Conservation (phyloP, 37 sponge, comb jelly and placozoan species). For the Mnemiopsis leidyi region DNA sequence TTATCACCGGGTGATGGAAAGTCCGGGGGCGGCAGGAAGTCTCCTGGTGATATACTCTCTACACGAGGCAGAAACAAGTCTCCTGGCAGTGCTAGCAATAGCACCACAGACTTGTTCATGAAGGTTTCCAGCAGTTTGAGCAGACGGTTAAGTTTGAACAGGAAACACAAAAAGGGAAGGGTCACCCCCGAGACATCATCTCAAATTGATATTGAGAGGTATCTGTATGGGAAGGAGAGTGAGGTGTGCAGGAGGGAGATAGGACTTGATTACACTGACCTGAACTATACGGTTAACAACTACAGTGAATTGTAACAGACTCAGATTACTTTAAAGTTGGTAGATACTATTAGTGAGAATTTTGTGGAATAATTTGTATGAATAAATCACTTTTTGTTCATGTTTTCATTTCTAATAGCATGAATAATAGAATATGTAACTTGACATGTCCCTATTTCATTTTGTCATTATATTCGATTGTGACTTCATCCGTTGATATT, state of each 20-base stretch:
- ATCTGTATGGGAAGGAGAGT: not conserved
- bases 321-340: too few species aligned
- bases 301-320: too few species aligned
- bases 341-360: too few species aligned
- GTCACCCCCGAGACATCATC: not conserved
- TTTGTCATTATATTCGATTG: not conserved
- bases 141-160: not conserved
- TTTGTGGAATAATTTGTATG: too few species aligned
- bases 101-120: constrained; percentile 26
- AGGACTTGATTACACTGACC: not conserved
- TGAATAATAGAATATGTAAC: too few species aligned
- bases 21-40: not conserved
- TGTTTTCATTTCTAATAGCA: too few species aligned
- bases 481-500: not conserved
- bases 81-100: not conserved
- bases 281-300: not conserved
- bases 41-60: not conserved
- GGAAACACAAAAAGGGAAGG: not conserved
- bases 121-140: not conserved
- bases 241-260: not conserved
- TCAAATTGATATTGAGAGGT: not conserved
- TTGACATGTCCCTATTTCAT: not conserved
- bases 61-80: not conserved
- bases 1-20: not conserved
- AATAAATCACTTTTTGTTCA: too few species aligned